Evolutionary conservation across 2,888 invertebrate genomes (phyloP), one percentile per base, ranked within the genome.

Genomic region (Hipparchia semele): DNA sequence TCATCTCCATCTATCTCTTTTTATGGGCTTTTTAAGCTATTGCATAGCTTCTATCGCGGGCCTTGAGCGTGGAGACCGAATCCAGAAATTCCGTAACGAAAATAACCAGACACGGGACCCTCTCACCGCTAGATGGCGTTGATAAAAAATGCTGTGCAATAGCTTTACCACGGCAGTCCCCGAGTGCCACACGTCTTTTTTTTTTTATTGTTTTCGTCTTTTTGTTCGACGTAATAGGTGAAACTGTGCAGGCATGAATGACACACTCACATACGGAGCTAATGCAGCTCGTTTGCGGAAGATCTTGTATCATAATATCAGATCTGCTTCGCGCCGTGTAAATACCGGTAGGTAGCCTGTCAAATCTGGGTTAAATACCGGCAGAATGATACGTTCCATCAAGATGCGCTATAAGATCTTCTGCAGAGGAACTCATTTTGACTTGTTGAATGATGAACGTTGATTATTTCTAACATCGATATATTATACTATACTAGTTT

Each of bases 301-400:
- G 64, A 64, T 39, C 39, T 39, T 5, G 39, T 64, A 64, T 64
- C 13, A 64, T 2, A 49, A 62, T 13, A 51, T 64, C 64, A 64
- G 64, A 64, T 64, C 46, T 23, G 49, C 6, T 23, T 51, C 64
- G 64, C 51, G 23, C 23, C 49, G 64, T 64, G 49, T 51, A 64
- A 64, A 64, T 10, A 5, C 3, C 39, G 39, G 39, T 5, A 64
- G 33, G 64, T 51, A 51, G 64, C 46, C 46, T 62, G 62, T 13
- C 39, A 10, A 51, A 64, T 51, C 51, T 64, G 6, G 64, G 64
- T 64, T 51, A 64, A 64, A 23, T 51, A 64, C 51, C 62, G 62
- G 49, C 62, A 1, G 62, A 64, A 23, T 62, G 46, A 8, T 49
- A 39, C 46, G 13, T 13, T 46, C 7, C 23, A 49, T 49, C 9